Conservation (phyloP, 2,797 vertebrate species). For the Paramormyrops hopkinsi region DNA sequence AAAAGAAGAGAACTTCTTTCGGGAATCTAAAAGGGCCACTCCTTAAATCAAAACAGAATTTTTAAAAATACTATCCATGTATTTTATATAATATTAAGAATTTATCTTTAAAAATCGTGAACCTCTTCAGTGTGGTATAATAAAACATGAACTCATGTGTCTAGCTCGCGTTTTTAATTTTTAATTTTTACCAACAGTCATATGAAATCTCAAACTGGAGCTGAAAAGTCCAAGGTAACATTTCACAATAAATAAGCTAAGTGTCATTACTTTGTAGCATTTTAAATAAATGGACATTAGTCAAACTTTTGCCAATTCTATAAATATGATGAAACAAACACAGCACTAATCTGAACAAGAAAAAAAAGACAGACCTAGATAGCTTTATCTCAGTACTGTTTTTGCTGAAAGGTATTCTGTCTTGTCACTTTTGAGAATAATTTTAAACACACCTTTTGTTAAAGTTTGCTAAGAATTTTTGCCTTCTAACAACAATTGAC, state of each 20-base stretch:
- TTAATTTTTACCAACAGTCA: not conserved
- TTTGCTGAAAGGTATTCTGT: not conserved
- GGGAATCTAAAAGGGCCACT: not conserved
- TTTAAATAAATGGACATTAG: not conserved
- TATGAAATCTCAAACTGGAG: not conserved
- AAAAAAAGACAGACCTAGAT: constrained; percentile 31
- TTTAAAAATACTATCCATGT: not conserved
- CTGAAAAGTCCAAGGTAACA: not conserved
- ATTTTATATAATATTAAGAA: not conserved
- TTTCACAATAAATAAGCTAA: not conserved
- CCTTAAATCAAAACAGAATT: not conserved
- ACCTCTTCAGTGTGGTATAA: not conserved
- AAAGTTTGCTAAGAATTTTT: constrained; percentile 39
- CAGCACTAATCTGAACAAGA: not conserved
- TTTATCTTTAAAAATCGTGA: not conserved
- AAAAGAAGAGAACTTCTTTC: not conserved
- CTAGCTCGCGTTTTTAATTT: not conserved
- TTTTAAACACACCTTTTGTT: not conserved
- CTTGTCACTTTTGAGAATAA: not conserved
- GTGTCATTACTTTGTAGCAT: not conserved
- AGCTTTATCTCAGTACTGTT: not conserved
- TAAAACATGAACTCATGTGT: not conserved
- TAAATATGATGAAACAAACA: not conserved
- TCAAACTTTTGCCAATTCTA: not conserved
- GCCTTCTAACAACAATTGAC: constrained; percentile 34